Percentiles rank a stretch among this genome's conserved stretches.
Conservation (phyloP, 2,113 vertebrate genomes). For the Polypterus bichir region DNA sequence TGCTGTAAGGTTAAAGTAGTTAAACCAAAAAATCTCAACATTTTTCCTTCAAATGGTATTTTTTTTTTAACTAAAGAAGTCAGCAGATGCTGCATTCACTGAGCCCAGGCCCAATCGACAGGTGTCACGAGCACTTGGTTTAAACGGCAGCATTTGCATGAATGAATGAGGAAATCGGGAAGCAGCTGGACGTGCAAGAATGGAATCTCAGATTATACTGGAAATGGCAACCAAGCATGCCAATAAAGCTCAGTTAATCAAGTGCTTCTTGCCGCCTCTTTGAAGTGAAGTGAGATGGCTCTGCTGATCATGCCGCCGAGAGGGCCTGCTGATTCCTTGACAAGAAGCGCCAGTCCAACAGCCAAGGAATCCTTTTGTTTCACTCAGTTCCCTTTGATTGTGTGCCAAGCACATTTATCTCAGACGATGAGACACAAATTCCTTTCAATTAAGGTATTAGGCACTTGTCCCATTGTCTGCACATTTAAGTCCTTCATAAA, state of each 20-base stretch:
- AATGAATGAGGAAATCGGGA: background rate
- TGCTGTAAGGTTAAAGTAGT: no score
- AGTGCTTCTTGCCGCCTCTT: background rate
- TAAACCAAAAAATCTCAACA: no score
- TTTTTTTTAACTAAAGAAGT: no score
- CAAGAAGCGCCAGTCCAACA: background rate
- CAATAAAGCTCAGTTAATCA: background rate
- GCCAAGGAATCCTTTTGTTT: conserved; percentile 3
- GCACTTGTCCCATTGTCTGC: background rate
- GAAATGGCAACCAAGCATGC: background rate
- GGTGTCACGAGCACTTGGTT: no score
- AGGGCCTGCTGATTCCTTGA: background rate
- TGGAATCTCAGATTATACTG: background rate
- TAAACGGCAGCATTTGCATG: no score
- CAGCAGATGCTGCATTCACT: no score
- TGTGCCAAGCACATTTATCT: background rate
- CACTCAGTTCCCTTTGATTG: background rate
- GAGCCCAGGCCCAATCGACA: no score
- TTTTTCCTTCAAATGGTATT: no score
- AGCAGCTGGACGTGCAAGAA: background rate
- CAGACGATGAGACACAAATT: background rate
- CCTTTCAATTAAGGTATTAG: conserved; percentile 3
- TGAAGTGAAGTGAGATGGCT: background rate
- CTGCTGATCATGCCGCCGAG: background rate
- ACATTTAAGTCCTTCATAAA: background rate